phyloP scores from a whole-genome alignment of 35 echinoderm and acorn worm species.

The Apostichopus parvimensis region DNA sequence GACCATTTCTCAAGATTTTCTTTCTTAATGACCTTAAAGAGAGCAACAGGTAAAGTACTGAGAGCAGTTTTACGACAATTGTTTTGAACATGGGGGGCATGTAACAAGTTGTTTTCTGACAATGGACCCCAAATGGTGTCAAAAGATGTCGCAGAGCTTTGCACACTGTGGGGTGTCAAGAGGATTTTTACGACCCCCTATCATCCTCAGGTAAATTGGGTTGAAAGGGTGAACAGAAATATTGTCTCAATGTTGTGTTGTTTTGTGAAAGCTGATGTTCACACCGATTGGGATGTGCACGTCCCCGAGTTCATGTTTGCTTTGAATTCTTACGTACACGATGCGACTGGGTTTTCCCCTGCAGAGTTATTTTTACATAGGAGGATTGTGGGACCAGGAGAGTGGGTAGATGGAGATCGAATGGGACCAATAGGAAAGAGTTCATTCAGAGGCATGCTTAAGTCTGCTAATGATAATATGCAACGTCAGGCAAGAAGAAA shows the following conservation, averaged over 20 bases:
- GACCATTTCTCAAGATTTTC: slow-evolving; percentile 39
- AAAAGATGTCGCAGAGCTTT: neutral
- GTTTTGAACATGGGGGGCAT: slow-evolving; percentile 18
- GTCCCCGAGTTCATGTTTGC: neutral
- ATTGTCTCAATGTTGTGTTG: too few relatives aligned
- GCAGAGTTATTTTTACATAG: neutral
- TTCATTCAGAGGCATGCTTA: too few relatives aligned
- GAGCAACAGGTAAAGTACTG: slow-evolving; percentile 26
- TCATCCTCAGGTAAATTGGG: too few relatives aligned
- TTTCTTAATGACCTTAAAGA: slow-evolving; percentile 5
- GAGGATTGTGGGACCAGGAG: neutral
- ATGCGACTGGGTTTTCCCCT: neutral
- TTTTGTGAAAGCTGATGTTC: neutral
- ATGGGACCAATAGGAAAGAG: too few relatives aligned
- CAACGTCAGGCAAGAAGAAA: too few relatives aligned
- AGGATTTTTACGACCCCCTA: neutral
- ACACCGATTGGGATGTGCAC: neutral
- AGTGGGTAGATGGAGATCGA: too few relatives aligned
- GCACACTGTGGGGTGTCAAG: neutral
- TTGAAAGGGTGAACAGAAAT: too few relatives aligned
- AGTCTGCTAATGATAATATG: too few relatives aligned
- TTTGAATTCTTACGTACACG: neutral
- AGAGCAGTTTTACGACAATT: neutral
- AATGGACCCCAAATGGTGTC: neutral
- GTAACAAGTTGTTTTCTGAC: neutral